Base-by-base conservation (phyloP, 2,888 invertebrate species). In the Notodonta ziczac region DNA sequence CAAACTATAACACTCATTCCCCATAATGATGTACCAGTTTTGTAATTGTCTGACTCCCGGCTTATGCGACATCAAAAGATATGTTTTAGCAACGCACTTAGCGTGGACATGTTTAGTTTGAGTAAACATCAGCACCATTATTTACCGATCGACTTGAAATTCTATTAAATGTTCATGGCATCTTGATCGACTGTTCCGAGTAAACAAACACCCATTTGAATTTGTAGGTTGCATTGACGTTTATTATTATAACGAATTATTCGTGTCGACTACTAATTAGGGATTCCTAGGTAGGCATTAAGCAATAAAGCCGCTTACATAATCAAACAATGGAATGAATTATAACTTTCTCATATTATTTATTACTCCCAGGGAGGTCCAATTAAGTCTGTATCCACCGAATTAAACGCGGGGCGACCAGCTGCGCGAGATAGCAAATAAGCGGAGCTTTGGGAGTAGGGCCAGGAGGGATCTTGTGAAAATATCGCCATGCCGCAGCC, bases 341-440 rank as follows among this genome's bases (percentile, higher is more conserved):
- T 74, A 76, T 74, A 73, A 78, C 65, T 73, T 69, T 72, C 66
- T 67, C 60, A 62, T 60, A 68, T 76, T 75, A 79, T 76, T 79
- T 74, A 79, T 76, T 60, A 65, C 62, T 64, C 65, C 67, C 65
- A 71, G 69, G 59, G 66, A 69, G 70, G 63, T 77, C 69, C 73
- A 80, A 80, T 81, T 80, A 77, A 72, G 70, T 76, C 67, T 69
- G 66, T 63, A 68, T 73, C 67, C 63, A 64, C 65, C 63, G 72
- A 74, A 78, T 74, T 77, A 70, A 73, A 72, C 60, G 65, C 67
- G 13, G 55, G 71, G 70, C 63, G 63, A 69, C 68, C 78, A 78
- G 72, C 79, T 78, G 78, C 60, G 70, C 62, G 66, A 62, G 69
- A 72, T 76, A 76, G 73, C 67, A 69, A 73, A 72, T 74, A 78